Conservation (phyloP, 2,888 invertebrate species). For the Volucella inflata region DNA sequence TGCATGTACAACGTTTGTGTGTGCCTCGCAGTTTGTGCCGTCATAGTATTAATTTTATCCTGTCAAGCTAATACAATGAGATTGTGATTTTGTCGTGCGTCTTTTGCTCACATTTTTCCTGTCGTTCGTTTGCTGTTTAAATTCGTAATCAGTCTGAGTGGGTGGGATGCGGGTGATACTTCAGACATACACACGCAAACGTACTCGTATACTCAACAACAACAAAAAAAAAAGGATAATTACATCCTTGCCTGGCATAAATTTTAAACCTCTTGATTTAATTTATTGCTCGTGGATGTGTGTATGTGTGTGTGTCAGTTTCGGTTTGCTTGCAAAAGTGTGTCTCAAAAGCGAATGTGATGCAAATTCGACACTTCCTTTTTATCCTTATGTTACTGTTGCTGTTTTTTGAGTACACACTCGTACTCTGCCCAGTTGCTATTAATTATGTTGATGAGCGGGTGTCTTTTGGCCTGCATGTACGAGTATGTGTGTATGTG, state of each 20-base stretch:
- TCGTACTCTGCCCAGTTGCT: neutral
- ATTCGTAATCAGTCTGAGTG: conserved; percentile 38
- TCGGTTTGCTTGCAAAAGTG: too few relatives aligned
- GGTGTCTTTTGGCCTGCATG: too few relatives aligned
- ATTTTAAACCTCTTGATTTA: conserved; percentile 60
- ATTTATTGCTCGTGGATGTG: conserved; percentile 3
- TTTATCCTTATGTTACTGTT: conserved; percentile 7
- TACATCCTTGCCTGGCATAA: conserved; percentile 49
- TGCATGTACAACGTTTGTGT: conserved; percentile 8
- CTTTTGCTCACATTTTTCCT: conserved; percentile 17
- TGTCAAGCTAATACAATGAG: conserved; percentile 69
- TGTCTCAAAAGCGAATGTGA: conserved; percentile 24
- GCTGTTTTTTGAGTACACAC: neutral
- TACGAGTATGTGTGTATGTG: neutral
- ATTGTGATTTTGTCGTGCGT: conserved; percentile 60
- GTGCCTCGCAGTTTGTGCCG: neutral
- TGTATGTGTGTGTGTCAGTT: neutral
- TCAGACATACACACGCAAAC: conserved; percentile 29
- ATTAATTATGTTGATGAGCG: conserved; percentile 60
- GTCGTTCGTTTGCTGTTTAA: neutral
- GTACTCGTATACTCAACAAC: neutral
- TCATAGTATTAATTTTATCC: conserved; percentile 53
- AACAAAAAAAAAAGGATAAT: conserved; percentile 51
- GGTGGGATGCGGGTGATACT: conserved; percentile 20
- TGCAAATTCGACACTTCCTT: conserved; percentile 10